Base-by-base conservation (phyloP, 2,888 invertebrate genomes). In the Heliconius ismenius region DNA sequence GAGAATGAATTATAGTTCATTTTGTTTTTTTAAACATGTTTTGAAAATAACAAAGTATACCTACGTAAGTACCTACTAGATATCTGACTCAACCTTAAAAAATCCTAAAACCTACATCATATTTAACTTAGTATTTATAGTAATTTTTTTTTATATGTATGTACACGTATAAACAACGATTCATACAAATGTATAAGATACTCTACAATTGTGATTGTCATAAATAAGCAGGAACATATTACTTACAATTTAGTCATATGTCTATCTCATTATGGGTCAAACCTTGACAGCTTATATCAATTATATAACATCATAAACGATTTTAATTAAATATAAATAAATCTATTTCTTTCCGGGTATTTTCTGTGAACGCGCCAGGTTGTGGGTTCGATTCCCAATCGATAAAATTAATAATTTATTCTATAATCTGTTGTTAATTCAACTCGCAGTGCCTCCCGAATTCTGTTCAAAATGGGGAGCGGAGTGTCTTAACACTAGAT, bases 181-280 rank as follows among this genome's bases (percentile, higher is more conserved):
- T 58, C n/a, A 54, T 49, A 69, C 63, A 36, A 63, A 65, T 72
- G 39, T 74, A n/a, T 54, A 63, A 24, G 64, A 70, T 70, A 54
- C 62, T 70, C 62, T 11, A 58, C 54, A 73, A 24, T 64, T 74
- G 49, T 39, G 28, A 62, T 49, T 77, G 77, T 79, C 74, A 62
- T 79, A 78, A 76, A 77, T 81, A 84, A 83, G 85, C 84, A 88
- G 84, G 81, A 84, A 82, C 76, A 76, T 82, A 86, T 88, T 89
- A 88, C 88, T 87, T 83, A 81, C 84, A 89, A 90, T 91, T 32
- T 90, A 87, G 89, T 90, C 87, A 87, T 83, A 64, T 77, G n/a
- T 77, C 70, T 78, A 78, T 78, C 76, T 73, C 62, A 60, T 75
- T 70, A 60, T 43, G 73, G 79, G 79, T 77, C 68, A 60, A 68